A percentile compares a stretch with the other conserved stretches of the same genome.
phyloP scores from a whole-genome alignment of 37 sponge, comb jelly and placozoan species.

The Hexactinellida sp. region DNA sequence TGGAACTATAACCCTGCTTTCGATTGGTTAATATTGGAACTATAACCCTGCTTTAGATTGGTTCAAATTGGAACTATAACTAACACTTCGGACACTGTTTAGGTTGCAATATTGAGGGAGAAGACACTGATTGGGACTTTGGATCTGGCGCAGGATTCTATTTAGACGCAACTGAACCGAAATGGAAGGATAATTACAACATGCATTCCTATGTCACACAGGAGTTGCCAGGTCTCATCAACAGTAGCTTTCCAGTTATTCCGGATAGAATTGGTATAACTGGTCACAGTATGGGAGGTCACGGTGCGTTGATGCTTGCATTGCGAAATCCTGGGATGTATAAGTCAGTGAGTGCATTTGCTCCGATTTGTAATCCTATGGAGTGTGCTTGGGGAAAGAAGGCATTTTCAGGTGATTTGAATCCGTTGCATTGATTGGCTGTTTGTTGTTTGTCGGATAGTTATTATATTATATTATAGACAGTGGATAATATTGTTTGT shows the following conservation, averaged over 20 bases:
- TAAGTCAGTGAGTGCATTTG: slow-evolving; percentile 74
- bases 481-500: neutral
- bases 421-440: neutral
- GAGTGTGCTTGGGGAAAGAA: slow-evolving; percentile 90
- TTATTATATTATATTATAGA: neutral
- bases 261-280: slow-evolving; percentile 48
- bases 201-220: slow-evolving; percentile 89
- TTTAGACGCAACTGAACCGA: slow-evolving; percentile 82
- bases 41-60: no score
- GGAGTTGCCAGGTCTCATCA: slow-evolving; percentile 73
- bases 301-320: slow-evolving; percentile 84
- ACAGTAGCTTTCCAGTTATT: slow-evolving; percentile 56
- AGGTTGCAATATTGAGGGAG: slow-evolving; percentile 88
- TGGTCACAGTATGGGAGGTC: slow-evolving; percentile 99
- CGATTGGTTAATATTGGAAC: no score
- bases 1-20: no score
- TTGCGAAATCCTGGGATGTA: slow-evolving; percentile 87
- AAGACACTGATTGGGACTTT: slow-evolving; percentile 85
- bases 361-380: slow-evolving; percentile 86
- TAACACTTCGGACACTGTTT: no score
- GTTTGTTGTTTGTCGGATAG: neutral
- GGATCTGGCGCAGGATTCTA: slow-evolving; percentile 97
- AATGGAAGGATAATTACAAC: slow-evolving; percentile 94
- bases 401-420: slow-evolving; percentile 48
- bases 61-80: no score